A percentile compares a stretch with the other conserved stretches of the same genome.
Conservation (phyloP, 2,113 vertebrate species). For the Ammospiza caudacuta region DNA sequence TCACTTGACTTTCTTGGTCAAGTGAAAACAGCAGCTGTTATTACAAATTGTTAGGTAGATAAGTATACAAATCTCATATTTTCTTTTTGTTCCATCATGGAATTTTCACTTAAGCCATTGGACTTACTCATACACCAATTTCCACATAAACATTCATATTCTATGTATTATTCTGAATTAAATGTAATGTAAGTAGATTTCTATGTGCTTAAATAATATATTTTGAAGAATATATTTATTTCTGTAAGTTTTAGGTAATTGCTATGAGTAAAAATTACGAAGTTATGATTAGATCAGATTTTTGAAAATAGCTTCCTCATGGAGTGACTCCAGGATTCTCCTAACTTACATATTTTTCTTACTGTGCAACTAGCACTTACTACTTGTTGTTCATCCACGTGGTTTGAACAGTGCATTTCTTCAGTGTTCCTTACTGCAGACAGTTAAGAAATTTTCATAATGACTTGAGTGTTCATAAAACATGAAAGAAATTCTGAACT, state of each 20-base stretch:
- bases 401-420: not conserved
- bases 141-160: not conserved
- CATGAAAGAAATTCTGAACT: not conserved
- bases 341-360: not conserved
- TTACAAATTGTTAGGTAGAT: not conserved
- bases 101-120: not conserved
- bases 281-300: not conserved
- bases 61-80: not conserved
- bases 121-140: not conserved
- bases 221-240: not conserved
- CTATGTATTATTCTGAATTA: not conserved
- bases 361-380: not conserved
- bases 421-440: not conserved
- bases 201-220: not conserved
- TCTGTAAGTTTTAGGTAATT: not conserved
- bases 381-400: not conserved
- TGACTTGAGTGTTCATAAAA: not conserved
- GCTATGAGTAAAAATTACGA: not conserved
- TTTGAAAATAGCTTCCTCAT: not conserved
- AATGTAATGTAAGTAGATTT: not conserved
- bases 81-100: not conserved
- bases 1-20: not conserved
- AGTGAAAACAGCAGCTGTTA: not conserved
- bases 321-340: not conserved
- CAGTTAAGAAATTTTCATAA: not conserved